Percentiles rank a stretch among this genome's conserved stretches.
These are phyloP conservation scores for Cynaeus angustus DNA, from an alignment of 2,888 invertebrate species.

Conservation along the genomic window DNA sequence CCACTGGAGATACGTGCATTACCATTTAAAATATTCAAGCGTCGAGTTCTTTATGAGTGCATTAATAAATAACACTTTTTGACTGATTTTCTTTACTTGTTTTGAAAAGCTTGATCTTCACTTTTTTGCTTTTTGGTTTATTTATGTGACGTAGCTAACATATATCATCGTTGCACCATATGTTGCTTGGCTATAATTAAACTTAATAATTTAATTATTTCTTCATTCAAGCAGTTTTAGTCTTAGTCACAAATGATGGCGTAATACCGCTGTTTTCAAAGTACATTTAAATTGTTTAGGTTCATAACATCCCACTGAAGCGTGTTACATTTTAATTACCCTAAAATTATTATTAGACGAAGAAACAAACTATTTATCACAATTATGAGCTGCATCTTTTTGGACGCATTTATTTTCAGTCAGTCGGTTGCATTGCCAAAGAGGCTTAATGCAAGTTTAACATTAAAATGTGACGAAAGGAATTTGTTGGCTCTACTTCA, in stretches of 20 bases:
- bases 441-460: not conserved
- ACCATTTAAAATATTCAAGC: too few relatives aligned
- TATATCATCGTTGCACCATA: too few relatives aligned
- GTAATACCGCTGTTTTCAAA: not conserved
- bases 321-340: not conserved
- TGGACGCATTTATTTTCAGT: not conserved
- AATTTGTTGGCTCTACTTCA: not conserved
- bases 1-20: too few relatives aligned
- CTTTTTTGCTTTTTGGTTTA: too few relatives aligned
- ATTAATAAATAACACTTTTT: too few relatives aligned
- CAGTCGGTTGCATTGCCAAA: not conserved
- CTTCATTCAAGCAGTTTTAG: too few relatives aligned
- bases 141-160: too few relatives aligned
- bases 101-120: too few relatives aligned
- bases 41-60: too few relatives aligned
- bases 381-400: slow-evolving; percentile 3
- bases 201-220: too few relatives aligned
- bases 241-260: not conserved
- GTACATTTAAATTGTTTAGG: not conserved
- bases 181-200: too few relatives aligned
- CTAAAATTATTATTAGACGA: not conserved
- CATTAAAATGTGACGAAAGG: not conserved
- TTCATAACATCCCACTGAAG: not conserved
- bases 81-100: too few relatives aligned
- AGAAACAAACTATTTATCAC: not conserved